Conservation (phyloP, 1,140 invertebrate species). For the Contarinia nasturtii region DNA sequence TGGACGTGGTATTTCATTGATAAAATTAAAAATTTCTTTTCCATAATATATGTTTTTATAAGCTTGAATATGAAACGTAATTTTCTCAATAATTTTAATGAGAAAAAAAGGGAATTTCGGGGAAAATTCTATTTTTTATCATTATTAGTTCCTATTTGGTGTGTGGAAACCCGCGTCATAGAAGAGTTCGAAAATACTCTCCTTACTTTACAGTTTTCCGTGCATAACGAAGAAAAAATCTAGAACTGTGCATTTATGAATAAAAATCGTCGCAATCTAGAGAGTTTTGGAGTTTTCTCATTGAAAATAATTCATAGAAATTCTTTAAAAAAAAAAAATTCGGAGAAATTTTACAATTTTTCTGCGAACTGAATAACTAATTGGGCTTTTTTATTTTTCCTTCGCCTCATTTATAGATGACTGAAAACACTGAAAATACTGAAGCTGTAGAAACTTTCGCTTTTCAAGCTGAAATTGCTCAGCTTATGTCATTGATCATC, state of each 20-base stretch:
- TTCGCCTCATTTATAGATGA: slow-evolving; percentile 29
- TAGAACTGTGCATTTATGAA: neutral
- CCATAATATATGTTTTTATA: too few species aligned
- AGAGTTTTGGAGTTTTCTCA: neutral
- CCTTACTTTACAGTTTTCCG: neutral
- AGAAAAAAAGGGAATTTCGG: too few species aligned
- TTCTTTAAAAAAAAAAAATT: too few species aligned
- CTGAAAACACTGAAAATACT: slow-evolving; percentile 37
- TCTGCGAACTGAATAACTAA: neutral
- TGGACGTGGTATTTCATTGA: too few species aligned
- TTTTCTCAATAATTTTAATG: too few species aligned
- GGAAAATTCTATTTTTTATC: too few species aligned
- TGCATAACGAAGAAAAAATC: neutral
- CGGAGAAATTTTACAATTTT: too few species aligned
- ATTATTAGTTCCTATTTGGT: too few species aligned
- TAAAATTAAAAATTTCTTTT: too few species aligned
- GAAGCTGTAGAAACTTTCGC: slow-evolving; percentile 62
- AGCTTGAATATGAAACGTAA: too few species aligned
- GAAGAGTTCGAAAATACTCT: too few species aligned
- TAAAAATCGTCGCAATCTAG: neutral
- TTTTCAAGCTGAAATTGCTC: slow-evolving; percentile 92
- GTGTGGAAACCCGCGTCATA: too few species aligned
- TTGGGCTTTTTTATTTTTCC: neutral
- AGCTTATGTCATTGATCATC: slow-evolving; percentile 96
- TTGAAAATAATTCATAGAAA: neutral